Base-by-base conservation (phyloP, 2,113 vertebrate species). In the Nothocercus julius region DNA sequence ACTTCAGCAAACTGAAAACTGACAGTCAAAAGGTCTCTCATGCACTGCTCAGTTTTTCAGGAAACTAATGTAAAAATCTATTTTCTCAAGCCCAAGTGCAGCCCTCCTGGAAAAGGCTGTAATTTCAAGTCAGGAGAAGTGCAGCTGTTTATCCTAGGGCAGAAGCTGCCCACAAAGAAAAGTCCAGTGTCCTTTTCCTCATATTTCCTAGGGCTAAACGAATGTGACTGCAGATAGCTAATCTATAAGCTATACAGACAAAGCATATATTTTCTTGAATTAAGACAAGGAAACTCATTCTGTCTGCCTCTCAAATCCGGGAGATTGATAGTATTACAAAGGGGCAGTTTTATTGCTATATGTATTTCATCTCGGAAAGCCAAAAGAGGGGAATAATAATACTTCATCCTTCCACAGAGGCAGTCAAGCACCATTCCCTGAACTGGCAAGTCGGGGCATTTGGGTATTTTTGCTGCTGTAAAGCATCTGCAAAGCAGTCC, bases 1-100 rank as follows among this genome's bases (percentile, higher is more conserved):
- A 44, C 47, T 92, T 93, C 69, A 95, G 42, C 30, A 90, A 94
- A 90, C 80, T 90, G 44, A 91, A 95, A 91, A 45, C 45, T 82
- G 75, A 45, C 83, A 82, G 42, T 96, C 51, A 87, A 69, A 94
- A 94, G 58, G 84, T 90, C 67, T 82, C 21, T 15, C 49, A 90
- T 15, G 36, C 90, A 63, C 53, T 80, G 66, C 34, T 62, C 7
- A 3, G 22, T 32, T 94, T 84, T 93, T 90, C 77, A 81, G 85
- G 25, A 93, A 75, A 67, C 18, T 51, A 38, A 78, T 56, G 30
- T 32, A 5, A 42, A 67, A 47, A 44, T 51, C 59, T 19, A n/a
- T 25, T 62, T 92, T 85, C 58, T 85, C 34, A 76, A 82, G 44
- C 82, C 49, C 24, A 87, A 87, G 79, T 12, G 15, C 40, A 87